These are phyloP conservation scores for Mythimna lalbum DNA, from an alignment of 2,888 invertebrate species.

Conservation along the genomic window DNA sequence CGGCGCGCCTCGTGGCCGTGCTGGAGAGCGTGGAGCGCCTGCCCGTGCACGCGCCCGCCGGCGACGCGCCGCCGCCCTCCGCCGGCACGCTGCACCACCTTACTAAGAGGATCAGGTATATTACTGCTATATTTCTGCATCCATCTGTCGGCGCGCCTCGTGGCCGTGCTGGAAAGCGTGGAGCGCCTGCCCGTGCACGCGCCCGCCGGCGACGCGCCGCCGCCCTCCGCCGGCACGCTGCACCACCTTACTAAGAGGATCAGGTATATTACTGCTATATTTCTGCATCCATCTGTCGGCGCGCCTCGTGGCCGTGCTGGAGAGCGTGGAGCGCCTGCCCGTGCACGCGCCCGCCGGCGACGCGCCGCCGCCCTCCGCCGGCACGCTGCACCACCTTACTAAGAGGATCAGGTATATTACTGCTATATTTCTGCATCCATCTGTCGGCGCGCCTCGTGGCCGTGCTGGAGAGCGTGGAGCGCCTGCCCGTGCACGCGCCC, in stretches of 20 bases:
- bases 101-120: constrained; percentile 94
- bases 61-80: constrained; percentile 95
- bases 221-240: constrained; percentile 93
- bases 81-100: constrained; percentile 96
- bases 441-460: constrained; percentile 97
- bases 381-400: constrained; percentile 96
- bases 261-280: constrained; percentile 71
- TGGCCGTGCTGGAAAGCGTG: constrained; percentile 98
- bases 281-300: too few species aligned
- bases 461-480: constrained; percentile 98
- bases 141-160: constrained; percentile 97
- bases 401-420: constrained; percentile 92
- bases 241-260: constrained; percentile 98
- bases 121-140: too few species aligned
- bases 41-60: constrained; percentile 95
- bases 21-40: constrained; percentile 99
- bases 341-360: constrained; percentile 96
- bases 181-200: constrained; percentile 98
- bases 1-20: constrained; percentile 97
- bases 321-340: constrained; percentile 98
- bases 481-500: constrained; percentile 97
- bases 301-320: constrained; percentile 98
- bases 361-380: constrained; percentile 95
- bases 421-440: too few species aligned
- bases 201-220: constrained; percentile 94